Evolutionary conservation across 2,888 invertebrate species (phyloP).

Genomic region (Myopa testacea): DNA sequence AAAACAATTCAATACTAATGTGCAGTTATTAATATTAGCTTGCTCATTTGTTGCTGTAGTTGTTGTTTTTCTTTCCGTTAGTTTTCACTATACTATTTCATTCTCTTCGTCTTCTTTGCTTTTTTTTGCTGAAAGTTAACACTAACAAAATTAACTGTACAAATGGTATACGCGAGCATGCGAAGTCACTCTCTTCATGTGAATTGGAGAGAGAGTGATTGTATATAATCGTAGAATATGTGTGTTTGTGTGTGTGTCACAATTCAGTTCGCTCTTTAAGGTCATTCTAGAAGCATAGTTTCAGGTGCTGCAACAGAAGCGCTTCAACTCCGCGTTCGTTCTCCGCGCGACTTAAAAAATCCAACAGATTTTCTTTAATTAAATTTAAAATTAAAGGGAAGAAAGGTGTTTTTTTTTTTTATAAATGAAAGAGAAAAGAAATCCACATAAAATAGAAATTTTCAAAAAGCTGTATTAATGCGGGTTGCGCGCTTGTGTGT

Average conservation of each 20-base stretch:
- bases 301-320: constrained; percentile 32
- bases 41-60: too few relatives aligned
- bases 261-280: constrained; percentile 51
- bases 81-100: too few relatives aligned
- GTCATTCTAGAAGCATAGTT: constrained; percentile 51
- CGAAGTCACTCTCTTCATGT: not conserved
- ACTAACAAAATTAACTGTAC: too few relatives aligned
- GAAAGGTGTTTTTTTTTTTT: not conserved
- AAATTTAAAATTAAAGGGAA: too few relatives aligned
- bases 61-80: too few relatives aligned
- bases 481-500: constrained; percentile 35
- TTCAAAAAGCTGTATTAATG: not conserved
- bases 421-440: constrained; percentile 6
- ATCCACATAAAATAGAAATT: not conserved
- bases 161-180: too few relatives aligned
- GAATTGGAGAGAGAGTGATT: not conserved
- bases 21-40: too few relatives aligned
- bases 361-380: not conserved
- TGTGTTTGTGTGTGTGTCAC: constrained; percentile 41
- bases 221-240: not conserved
- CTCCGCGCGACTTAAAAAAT: too few relatives aligned
- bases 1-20: too few relatives aligned
- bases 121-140: too few relatives aligned
- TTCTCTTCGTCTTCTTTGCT: too few relatives aligned
- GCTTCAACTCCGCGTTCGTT: not conserved